Base-by-base conservation (phyloP, 2,797 vertebrate species). In the Poeciliopsis infans region DNA sequence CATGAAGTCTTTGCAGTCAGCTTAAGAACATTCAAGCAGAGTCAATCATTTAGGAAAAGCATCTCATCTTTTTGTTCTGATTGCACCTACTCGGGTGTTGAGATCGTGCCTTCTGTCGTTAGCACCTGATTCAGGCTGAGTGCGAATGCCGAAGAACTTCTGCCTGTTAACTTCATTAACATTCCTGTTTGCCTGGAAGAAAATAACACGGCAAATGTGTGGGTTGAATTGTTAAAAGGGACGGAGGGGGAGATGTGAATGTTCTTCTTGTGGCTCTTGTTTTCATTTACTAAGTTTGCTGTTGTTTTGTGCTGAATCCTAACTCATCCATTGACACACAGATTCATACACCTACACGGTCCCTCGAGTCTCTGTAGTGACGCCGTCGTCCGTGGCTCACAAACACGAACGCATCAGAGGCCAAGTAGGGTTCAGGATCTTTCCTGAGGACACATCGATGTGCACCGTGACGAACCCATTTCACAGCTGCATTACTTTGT, bases 101-200 rank as follows among this genome's bases (percentile, higher is more conserved):
- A 75, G 82, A 80, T 46, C 2, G 87, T 79, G 78, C 53, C 68
- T 77, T 72, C 74, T 73, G 75, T 75, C 74, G 55, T 55, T 81
- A 23, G 10, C 78, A 84, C 46, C 71, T 86, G 39, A 57, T 79
- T 86, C 72, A 79, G 71, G 36, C 31, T 16, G 71, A 75, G 69
- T 86, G 82, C 77, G 83, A 85, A 82, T 76, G 76, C 78, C 81
- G 81, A 75, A 69, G 57, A 66, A 83, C 78, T 80, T 84, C 49
- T 25, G 33, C 7, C 76, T 87, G 78, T 77, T 80, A 74, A 84
- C 87, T 69, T 85, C 81, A 73, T 91, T 89, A 88, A 83, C 80
- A 61, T 61, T 78, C 77, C 41, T 71, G 61, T 74, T 81, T 64
- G 15, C 16, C n/a, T 70, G 36, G 61, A 43, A 82, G 75, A 28